A percentile compares a stretch with the other conserved stretches of the same genome.
Evolutionary conservation across 2,797 vertebrate species (phyloP).

Genomic region (Hydrophis major): DNA sequence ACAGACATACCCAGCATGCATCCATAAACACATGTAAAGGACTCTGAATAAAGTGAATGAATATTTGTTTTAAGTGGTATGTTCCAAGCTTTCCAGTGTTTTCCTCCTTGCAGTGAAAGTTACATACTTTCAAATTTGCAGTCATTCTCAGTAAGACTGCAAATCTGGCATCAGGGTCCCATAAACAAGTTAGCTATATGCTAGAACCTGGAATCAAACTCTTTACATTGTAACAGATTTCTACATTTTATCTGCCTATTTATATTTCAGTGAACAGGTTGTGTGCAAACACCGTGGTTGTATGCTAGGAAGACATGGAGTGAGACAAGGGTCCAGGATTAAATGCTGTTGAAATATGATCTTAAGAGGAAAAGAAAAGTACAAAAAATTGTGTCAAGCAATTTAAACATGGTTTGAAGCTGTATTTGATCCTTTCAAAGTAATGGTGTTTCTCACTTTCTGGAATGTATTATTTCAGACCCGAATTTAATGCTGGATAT

Average conservation of each 20-base stretch:
- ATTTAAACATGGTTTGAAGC: slow-evolving; percentile 6
- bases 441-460: slow-evolving; percentile 18
- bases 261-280: slow-evolving; percentile 9
- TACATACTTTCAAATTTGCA: slow-evolving; percentile 22
- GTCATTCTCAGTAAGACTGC: neutral
- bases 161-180: slow-evolving; percentile 15
- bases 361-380: neutral
- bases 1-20: slow-evolving; percentile 2
- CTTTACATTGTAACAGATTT: slow-evolving; percentile 15
- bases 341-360: slow-evolving; percentile 22
- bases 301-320: neutral
- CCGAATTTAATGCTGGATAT: neutral
- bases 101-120: neutral
- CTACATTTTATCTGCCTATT: slow-evolving; percentile 15
- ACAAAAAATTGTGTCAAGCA: slow-evolving; percentile 15
- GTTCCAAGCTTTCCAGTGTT: slow-evolving; percentile 22
- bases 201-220: neutral
- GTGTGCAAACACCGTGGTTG: neutral
- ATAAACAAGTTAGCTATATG: slow-evolving; percentile 25
- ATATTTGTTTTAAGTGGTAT: slow-evolving; percentile 32
- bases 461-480: slow-evolving; percentile 2
- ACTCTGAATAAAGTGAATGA: slow-evolving; percentile 7
- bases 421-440: neutral
- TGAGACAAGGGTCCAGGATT: neutral
- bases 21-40: neutral